phyloP scores from a whole-genome alignment of 92 coral and sea anemone species.

The Porites evermanni region DNA sequence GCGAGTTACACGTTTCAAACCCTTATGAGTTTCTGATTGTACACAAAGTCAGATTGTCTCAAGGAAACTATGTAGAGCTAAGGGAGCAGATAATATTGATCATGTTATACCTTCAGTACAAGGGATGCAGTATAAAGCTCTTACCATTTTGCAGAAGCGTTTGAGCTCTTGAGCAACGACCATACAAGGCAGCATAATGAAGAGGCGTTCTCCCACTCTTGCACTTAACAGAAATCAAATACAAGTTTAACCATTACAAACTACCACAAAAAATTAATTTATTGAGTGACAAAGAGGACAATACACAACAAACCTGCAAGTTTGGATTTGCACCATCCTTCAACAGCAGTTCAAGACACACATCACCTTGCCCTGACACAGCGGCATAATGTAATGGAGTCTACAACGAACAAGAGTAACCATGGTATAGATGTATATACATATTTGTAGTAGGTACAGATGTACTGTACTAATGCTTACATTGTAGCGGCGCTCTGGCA shows the following conservation, averaged over 20 bases:
- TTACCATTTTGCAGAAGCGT: constrained; percentile 93
- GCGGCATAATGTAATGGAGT: constrained; percentile 96
- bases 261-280: not conserved
- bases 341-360: constrained; percentile 89
- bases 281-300: not conserved
- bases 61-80: too few relatives aligned
- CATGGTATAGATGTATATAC: not conserved
- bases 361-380: constrained; percentile 94
- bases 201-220: constrained; percentile 96
- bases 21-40: too few relatives aligned
- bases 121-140: not conserved
- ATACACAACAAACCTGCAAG: constrained; percentile 65
- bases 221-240: constrained; percentile 52
- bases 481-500: too few relatives aligned
- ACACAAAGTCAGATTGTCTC: too few relatives aligned
- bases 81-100: too few relatives aligned
- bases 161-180: constrained; percentile 95
- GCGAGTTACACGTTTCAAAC: too few relatives aligned
- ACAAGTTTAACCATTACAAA: too few relatives aligned
- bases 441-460: too few relatives aligned
- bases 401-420: constrained; percentile 36
- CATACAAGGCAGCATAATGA: constrained; percentile 95
- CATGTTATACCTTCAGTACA: too few relatives aligned
- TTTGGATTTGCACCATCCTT: constrained; percentile 98
- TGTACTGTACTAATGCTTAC: too few relatives aligned